Evolutionary conservation across 2,113 vertebrate genomes (phyloP).

Genomic region (Deroptyus accipitrinus): DNA sequence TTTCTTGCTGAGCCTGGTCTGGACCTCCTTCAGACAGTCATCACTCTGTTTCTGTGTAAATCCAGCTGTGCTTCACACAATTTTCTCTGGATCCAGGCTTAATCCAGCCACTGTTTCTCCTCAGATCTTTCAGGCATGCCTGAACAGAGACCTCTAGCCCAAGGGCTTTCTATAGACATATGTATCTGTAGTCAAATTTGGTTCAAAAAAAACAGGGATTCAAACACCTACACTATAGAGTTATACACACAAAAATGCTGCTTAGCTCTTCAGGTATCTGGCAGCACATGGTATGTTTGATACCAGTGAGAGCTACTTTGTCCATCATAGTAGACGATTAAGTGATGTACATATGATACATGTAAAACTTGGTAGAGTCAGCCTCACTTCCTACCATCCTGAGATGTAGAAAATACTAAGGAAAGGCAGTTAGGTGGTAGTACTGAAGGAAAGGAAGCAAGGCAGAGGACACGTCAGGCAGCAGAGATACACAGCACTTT

Average conservation of each 20-base stretch:
- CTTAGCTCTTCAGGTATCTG: not conserved
- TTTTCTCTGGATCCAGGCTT: not conserved
- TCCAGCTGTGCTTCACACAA: not conserved
- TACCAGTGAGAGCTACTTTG: not conserved
- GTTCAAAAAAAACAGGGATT: not conserved
- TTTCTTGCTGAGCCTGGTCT: not conserved
- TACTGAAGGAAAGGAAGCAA: not conserved
- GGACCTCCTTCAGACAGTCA: not conserved
- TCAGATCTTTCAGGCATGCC: not conserved
- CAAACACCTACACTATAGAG: not conserved
- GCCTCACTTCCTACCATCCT: not conserved
- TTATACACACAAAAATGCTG: not conserved
- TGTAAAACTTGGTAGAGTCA: not conserved
- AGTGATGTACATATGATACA: not conserved
- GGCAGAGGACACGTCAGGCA: not conserved
- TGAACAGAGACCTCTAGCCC: not conserved
- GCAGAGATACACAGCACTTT: not conserved
- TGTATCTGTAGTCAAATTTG: not conserved
- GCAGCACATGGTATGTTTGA: not conserved
- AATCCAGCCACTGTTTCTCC: not conserved
- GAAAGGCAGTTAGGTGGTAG: not conserved
- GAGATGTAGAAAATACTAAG: not conserved
- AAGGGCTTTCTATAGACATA: not conserved
- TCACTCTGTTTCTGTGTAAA: not conserved
- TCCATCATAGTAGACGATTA: not conserved